A percentile compares a stretch with the other conserved stretches of the same genome.
These are phyloP conservation scores for Toxotes chatareus DNA, from an alignment of 2,113 vertebrate genomes.

Conservation along the genomic window DNA sequence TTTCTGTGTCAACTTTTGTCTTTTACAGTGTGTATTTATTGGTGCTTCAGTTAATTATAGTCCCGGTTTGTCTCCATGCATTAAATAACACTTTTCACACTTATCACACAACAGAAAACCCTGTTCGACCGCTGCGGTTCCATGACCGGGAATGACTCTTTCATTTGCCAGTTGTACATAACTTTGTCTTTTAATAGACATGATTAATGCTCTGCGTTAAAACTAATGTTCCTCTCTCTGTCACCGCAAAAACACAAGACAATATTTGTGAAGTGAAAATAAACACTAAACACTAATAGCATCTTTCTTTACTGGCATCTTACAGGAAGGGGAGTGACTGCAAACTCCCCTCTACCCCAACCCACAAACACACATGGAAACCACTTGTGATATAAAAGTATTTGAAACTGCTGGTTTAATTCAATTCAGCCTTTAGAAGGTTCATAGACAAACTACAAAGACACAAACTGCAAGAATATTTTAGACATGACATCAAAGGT, in stretches of 20 bases:
- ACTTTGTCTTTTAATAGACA: neutral
- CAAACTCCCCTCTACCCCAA: neutral
- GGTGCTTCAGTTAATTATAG: no score
- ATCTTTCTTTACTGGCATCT: neutral
- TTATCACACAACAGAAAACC: neutral
- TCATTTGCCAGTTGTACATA: neutral
- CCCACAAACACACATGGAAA: slow-evolving; percentile 40
- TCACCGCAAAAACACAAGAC: slow-evolving; percentile 21
- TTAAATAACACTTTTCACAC: no score
- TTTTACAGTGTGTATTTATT: no score
- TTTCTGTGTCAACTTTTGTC: no score
- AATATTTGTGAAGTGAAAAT: slow-evolving; percentile 29
- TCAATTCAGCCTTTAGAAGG: neutral
- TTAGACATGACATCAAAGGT: neutral
- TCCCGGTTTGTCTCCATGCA: neutral
- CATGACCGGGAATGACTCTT: neutral
- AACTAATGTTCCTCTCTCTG: neutral
- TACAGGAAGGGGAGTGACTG: slow-evolving; percentile 11
- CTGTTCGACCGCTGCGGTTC: neutral
- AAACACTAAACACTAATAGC: neutral
- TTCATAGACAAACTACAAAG: neutral
- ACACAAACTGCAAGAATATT: neutral
- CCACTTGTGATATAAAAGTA: slow-evolving; percentile 19
- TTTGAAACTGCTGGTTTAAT: neutral
- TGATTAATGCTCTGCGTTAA: slow-evolving; percentile 12